phyloP scores from a whole-genome alignment of 1,140 invertebrate species.

The Drosophila arizonae region DNA sequence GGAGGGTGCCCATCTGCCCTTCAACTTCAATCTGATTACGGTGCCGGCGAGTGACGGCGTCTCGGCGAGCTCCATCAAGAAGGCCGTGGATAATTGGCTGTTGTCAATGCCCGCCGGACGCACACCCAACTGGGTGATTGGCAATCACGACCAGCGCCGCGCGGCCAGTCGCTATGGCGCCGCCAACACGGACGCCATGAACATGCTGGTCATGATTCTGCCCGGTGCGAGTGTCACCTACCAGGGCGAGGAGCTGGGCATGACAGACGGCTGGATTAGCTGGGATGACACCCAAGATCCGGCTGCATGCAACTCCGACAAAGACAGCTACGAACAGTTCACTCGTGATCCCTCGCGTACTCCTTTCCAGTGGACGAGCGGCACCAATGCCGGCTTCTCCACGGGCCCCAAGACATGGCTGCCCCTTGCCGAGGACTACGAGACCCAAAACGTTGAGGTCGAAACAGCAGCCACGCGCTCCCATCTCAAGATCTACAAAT shows the following conservation, averaged over 20 bases:
- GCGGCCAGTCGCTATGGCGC: constrained; percentile 85
- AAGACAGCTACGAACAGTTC: constrained; percentile 80
- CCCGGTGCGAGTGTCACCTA: constrained; percentile 90
- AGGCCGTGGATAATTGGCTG: constrained; percentile 84
- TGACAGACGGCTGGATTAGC: constrained; percentile 86
- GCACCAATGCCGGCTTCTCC: constrained; percentile 84
- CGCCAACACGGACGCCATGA: constrained; percentile 86
- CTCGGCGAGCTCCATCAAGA: constrained; percentile 66
- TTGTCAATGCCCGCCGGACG: constrained; percentile 84
- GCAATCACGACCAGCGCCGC: constrained; percentile 87
- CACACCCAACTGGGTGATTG: constrained; percentile 86
- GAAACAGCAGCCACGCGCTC: constrained; percentile 53
- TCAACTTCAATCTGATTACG: constrained; percentile 86
- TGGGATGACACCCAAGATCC: constrained; percentile 84
- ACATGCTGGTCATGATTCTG: constrained; percentile 87
- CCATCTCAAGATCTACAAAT: constrained; percentile 75
- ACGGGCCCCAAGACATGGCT: constrained; percentile 85
- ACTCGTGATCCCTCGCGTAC: constrained; percentile 83
- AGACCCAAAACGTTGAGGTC: constrained; percentile 83
- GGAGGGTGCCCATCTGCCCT: constrained; percentile 85
- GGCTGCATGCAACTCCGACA: constrained; percentile 84
- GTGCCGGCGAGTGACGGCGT: constrained; percentile 85
- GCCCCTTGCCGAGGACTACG: constrained; percentile 86
- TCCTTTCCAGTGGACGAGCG: constrained; percentile 90
- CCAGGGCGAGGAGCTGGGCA: constrained; percentile 85